A percentile compares a stretch with the other conserved stretches of the same genome.
Evolutionary conservation across 1,140 invertebrate genomes (phyloP).

Genomic region (Diorhabda carinulata): DNA sequence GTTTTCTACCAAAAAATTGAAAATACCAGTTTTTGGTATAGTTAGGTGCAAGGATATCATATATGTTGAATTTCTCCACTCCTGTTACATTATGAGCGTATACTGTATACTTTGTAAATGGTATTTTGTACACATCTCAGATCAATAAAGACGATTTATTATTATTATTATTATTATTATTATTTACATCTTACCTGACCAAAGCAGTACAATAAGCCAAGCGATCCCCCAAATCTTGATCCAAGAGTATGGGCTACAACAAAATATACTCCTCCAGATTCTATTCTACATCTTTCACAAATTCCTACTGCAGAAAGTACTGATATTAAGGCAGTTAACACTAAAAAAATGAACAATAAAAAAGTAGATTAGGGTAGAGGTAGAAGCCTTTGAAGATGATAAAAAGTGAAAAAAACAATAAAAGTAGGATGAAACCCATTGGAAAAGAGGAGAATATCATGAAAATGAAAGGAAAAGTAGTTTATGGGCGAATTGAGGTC

Average conservation of each 20-base stretch:
- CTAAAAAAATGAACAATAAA: conserved; percentile 47
- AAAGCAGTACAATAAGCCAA: conserved; percentile 93
- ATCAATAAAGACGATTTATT: too few relatives aligned
- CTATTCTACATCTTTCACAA: conserved; percentile 89
- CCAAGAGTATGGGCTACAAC: conserved; percentile 90
- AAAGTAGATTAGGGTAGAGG: too few relatives aligned
- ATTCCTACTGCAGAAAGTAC: conserved; percentile 93
- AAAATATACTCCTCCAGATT: conserved; percentile 95
- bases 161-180: too few relatives aligned
- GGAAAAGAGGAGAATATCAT: background rate
- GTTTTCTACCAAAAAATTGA: background rate
- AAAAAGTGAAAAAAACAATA: too few relatives aligned
- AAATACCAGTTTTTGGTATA: background rate
- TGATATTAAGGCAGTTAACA: conserved; percentile 82
- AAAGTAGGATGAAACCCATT: background rate
- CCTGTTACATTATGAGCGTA: too few relatives aligned
- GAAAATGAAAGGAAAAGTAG: background rate
- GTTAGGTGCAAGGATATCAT: too few relatives aligned
- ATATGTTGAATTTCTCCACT: too few relatives aligned
- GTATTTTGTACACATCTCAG: too few relatives aligned
- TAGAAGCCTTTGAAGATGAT: too few relatives aligned
- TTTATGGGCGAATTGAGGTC: too few relatives aligned
- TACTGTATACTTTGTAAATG: too few relatives aligned
- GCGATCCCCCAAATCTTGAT: conserved; percentile 83
- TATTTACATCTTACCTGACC: conserved; percentile 66